phyloP scores from a whole-genome alignment of 2,888 invertebrate genomes.

The Endotricha flammealis region DNA sequence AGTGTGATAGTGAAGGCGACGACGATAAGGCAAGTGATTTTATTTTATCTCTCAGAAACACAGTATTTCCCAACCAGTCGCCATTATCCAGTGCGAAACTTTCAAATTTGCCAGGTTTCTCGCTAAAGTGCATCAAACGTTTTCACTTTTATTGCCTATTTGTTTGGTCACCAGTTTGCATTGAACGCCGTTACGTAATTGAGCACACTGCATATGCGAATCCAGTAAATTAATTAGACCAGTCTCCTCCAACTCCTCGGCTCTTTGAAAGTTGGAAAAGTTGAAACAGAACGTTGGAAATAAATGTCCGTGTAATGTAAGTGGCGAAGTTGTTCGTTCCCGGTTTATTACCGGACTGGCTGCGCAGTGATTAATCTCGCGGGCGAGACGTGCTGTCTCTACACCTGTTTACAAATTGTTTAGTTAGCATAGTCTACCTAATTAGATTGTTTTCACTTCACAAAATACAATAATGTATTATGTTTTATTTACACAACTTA shows the following conservation, averaged over 20 bases:
- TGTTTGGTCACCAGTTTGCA: no score
- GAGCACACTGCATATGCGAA: slow-evolving; percentile 42
- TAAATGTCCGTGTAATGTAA: slow-evolving; percentile 73
- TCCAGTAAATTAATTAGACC: slow-evolving; percentile 65
- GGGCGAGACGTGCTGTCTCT: slow-evolving; percentile 31
- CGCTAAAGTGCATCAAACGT: no score
- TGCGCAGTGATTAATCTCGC: slow-evolving; percentile 59
- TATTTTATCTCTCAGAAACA: slow-evolving; percentile 25
- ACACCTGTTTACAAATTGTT: slow-evolving; percentile 50
- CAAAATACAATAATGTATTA: no score
- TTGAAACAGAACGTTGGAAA: slow-evolving; percentile 65
- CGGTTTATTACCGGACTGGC: slow-evolving; percentile 60
- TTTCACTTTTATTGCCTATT: no score
- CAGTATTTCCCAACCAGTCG: slow-evolving; percentile 14
- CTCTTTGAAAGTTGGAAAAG: slow-evolving; percentile 58
- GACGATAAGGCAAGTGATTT: slow-evolving; percentile 89
- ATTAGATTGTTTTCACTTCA: slow-evolving; percentile 23
- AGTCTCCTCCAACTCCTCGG: slow-evolving; percentile 40
- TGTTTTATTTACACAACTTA: no score
- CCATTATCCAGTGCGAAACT: background rate
- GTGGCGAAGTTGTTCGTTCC: slow-evolving; percentile 68
- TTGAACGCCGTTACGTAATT: no score
- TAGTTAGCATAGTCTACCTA: slow-evolving; percentile 29
- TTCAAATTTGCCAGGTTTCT: no score
- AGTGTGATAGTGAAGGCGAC: slow-evolving; percentile 97